Evolutionary conservation across 2,888 invertebrate genomes (phyloP).

Genomic region (Belgica antarctica): DNA sequence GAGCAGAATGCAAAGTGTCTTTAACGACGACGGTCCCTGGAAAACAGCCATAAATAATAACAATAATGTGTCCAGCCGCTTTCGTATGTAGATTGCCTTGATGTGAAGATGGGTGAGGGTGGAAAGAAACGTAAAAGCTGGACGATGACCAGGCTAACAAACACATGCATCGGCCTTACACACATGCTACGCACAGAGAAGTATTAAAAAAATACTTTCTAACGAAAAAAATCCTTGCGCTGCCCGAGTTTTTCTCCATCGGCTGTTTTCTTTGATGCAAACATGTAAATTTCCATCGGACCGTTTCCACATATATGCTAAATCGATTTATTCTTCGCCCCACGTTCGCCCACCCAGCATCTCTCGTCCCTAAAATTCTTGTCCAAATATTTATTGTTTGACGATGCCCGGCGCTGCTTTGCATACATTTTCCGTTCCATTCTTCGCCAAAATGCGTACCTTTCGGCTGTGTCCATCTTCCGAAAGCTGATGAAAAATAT

Average conservation of each 20-base stretch:
- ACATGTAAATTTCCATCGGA: slow-evolving; percentile 27
- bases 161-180: too few species aligned
- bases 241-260: not conserved
- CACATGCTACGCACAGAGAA: not conserved
- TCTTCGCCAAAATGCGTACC: not conserved
- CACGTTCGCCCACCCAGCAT: not conserved
- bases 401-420: slow-evolving; percentile 43
- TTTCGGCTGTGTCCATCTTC: slow-evolving; percentile 20
- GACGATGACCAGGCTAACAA: slow-evolving; percentile 12
- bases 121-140: not conserved
- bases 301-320: slow-evolving; percentile 6
- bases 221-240: slow-evolving; percentile 11
- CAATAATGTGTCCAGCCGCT: slow-evolving; percentile 14
- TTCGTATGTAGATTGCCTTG: slow-evolving; percentile 5
- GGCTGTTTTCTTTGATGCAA: slow-evolving; percentile 15
- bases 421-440: slow-evolving; percentile 22
- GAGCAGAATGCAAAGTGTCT: too few species aligned
- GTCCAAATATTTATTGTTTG: slow-evolving; percentile 44
- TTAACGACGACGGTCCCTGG: too few species aligned
- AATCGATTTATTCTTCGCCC: slow-evolving; percentile 38
- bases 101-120: not conserved
- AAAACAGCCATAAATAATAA: slow-evolving; percentile 14
- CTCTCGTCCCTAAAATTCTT: slow-evolving; percentile 30
- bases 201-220: slow-evolving; percentile 13
- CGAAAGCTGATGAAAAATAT: slow-evolving; percentile 18